phyloP scores from a whole-genome alignment of 2,797 vertebrate species.

The Coracias cyanogaster region DNA sequence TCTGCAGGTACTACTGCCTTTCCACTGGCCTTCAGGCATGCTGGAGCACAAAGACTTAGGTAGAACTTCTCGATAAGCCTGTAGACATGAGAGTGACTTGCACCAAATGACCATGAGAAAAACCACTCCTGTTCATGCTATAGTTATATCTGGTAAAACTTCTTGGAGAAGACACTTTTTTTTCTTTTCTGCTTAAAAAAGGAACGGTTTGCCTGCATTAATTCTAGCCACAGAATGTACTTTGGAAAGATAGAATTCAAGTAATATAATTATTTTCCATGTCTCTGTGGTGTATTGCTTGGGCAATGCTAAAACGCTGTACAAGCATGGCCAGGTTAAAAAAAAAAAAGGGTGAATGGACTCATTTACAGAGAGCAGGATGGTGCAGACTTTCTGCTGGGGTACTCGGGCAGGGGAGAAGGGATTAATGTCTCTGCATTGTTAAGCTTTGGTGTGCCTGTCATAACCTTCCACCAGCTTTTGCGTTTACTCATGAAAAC shows the following conservation, averaged over 20 bases:
- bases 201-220: not conserved
- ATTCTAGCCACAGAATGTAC: not conserved
- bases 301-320: not conserved
- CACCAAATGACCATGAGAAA: not conserved
- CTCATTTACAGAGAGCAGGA: not conserved
- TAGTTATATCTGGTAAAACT: not conserved
- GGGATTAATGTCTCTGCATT: slow-evolving; percentile 33
- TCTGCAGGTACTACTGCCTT: not conserved
- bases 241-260: not conserved
- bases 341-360: not conserved
- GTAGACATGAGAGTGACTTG: not conserved
- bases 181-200: not conserved
- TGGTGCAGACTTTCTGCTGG: slow-evolving; percentile 28
- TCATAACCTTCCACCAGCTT: slow-evolving; percentile 61
- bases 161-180: not conserved
- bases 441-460: slow-evolving; percentile 53
- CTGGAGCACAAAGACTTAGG: not conserved
- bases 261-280: not conserved
- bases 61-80: not conserved
- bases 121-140: not conserved
- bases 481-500: slow-evolving; percentile 36
- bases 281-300: not conserved
- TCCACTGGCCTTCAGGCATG: not conserved
- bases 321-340: not conserved
- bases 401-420: slow-evolving; percentile 37